These are phyloP conservation scores for Ammospiza nelsoni DNA, from an alignment of 2,113 vertebrate species.

Conservation along the genomic window DNA sequence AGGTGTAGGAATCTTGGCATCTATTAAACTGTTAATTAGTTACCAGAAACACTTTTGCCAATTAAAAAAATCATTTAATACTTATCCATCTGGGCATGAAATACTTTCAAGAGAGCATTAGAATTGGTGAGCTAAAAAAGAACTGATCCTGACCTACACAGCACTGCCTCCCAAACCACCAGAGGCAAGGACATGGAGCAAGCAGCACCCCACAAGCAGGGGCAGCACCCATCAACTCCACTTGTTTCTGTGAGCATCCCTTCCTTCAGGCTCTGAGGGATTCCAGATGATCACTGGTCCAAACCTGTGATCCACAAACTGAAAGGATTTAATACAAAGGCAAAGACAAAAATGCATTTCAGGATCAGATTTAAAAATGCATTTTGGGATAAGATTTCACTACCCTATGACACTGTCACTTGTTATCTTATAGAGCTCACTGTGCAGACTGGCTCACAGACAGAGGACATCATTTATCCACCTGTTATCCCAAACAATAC, in stretches of 20 bases:
- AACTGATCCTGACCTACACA: rapidly evolving
- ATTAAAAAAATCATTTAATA: conserved; percentile 55
- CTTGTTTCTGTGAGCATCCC: not conserved
- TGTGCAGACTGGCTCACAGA: not conserved
- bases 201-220: not conserved
- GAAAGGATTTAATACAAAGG: not conserved
- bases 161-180: not conserved
- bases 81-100: conserved; percentile 52
- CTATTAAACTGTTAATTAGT: conserved; percentile 31
- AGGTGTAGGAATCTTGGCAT: not conserved
- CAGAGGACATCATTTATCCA: not conserved
- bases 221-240: not conserved
- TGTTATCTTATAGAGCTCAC: not conserved
- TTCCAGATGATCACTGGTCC: not conserved
- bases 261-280: not conserved
- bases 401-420: not conserved
- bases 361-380: not conserved
- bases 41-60: conserved; percentile 51
- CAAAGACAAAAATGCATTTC: not conserved
- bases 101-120: not conserved
- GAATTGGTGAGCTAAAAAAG: not conserved
- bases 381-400: not conserved
- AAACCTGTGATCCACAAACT: not conserved
- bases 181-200: not conserved
- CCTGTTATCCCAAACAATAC: not conserved